phyloP scores from a whole-genome alignment of 2,797 vertebrate genomes.

The Megalops cyprinoides region DNA sequence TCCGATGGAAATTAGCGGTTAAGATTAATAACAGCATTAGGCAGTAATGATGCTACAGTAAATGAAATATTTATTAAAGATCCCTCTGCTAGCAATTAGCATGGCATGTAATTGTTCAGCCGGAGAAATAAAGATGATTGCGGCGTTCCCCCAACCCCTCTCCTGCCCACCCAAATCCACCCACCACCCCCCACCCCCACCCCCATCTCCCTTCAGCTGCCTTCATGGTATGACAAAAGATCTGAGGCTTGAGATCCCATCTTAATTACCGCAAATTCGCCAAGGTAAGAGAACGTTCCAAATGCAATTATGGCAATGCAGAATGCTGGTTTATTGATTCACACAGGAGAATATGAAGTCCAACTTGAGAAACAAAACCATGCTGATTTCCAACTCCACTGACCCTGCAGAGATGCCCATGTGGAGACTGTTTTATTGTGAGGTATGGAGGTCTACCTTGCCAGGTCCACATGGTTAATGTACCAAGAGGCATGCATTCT shows the following conservation, averaged over 20 bases:
- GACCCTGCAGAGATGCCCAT: background rate
- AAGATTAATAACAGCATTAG: conserved; percentile 83
- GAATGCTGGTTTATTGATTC: conserved; percentile 52
- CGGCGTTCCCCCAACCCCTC: conserved; percentile 60
- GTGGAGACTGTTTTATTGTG: background rate
- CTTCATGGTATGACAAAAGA: conserved; percentile 67
- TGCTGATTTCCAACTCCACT: background rate
- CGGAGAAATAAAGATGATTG: conserved; percentile 80
- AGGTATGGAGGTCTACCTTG: background rate
- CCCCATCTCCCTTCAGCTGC: conserved; percentile 48
- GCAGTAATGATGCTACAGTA: conserved; percentile 79
- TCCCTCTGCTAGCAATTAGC: conserved; percentile 85
- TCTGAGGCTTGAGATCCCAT: conserved; percentile 65
- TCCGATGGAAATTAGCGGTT: conserved; percentile 76
- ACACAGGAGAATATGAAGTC: conserved; percentile 37
- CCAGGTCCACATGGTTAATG: background rate
- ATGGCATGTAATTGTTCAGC: conserved; percentile 79
- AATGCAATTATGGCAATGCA: conserved; percentile 64
- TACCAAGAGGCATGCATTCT: background rate
- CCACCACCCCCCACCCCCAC: conserved; percentile 49
- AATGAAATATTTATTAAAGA: conserved; percentile 87
- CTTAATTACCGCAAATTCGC: conserved; percentile 75
- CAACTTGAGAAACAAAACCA: conserved; percentile 29
- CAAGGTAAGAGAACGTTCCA: conserved; percentile 62
- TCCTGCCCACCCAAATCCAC: conserved; percentile 40